Percentiles rank a stretch among this genome's conserved stretches.
phyloP scores from a whole-genome alignment of 2,797 vertebrate species.

The Choloepus didactylus region DNA sequence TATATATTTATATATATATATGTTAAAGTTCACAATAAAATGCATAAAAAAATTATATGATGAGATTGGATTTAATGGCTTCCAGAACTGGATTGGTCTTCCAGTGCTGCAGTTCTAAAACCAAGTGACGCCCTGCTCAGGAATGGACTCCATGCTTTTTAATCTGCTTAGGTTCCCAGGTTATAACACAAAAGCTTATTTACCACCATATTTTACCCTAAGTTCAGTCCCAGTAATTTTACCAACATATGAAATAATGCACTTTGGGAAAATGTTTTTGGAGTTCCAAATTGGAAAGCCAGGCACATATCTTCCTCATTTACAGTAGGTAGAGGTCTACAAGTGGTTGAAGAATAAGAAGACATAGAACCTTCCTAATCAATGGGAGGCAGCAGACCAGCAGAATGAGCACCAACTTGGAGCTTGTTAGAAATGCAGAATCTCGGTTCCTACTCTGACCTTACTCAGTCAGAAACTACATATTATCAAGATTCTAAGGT shows the following conservation, averaged over 20 bases:
- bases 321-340: background rate
- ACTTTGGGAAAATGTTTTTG: background rate
- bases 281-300: background rate
- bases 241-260: background rate
- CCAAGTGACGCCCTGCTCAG: background rate
- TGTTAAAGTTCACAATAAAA: no score
- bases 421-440: background rate
- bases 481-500: constrained; percentile 16
- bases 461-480: constrained; percentile 1
- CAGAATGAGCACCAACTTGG: background rate
- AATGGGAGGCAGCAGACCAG: background rate
- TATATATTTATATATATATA: no score
- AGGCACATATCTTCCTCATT: background rate
- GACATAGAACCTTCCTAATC: background rate
- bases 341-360: background rate
- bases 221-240: background rate
- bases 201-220: background rate
- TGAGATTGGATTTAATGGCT: background rate
- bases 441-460: background rate
- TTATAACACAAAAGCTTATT: background rate
- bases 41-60: background rate
- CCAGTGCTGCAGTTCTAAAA: background rate
- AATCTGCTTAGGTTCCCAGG: background rate
- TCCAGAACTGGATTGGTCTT: background rate
- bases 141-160: background rate